phyloP scores from a whole-genome alignment of 2,888 invertebrate genomes.

The Aleiodes alternator region DNA sequence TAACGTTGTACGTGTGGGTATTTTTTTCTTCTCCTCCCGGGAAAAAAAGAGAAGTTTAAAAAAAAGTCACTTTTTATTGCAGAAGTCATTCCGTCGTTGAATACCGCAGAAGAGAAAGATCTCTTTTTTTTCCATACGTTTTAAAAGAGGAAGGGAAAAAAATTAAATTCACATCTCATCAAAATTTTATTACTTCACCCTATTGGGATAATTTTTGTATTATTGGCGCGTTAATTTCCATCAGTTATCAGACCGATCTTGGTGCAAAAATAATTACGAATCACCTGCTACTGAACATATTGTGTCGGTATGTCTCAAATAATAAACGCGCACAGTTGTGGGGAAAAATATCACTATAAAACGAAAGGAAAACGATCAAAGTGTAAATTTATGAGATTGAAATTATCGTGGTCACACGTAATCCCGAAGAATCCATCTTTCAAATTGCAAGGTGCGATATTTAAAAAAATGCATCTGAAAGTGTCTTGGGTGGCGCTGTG shows the following conservation, averaged over 20 bases:
- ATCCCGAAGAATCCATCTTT: constrained; percentile 55
- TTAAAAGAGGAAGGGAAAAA: constrained; percentile 25
- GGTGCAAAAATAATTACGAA: constrained; percentile 15
- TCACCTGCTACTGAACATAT: constrained; percentile 32
- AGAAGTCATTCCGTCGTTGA: constrained; percentile 21
- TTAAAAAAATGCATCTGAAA: constrained; percentile 27
- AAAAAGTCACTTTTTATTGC: constrained; percentile 10
- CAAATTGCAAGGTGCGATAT: constrained; percentile 58
- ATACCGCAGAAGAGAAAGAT: constrained; percentile 16
- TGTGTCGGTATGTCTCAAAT: constrained; percentile 15
- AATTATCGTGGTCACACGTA: constrained; percentile 59
- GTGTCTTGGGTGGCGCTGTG: constrained; percentile 47
- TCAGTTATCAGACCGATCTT: not conserved
- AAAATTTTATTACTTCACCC: constrained; percentile 14
- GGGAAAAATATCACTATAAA: constrained; percentile 13
- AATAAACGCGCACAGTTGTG: not conserved
- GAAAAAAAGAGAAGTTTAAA: constrained; percentile 5
- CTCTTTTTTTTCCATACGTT: constrained; percentile 13
- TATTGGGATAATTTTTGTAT: not conserved
- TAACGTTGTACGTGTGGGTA: constrained; percentile 43
- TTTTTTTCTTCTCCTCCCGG: constrained; percentile 36
- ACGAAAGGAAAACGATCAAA: constrained; percentile 16
- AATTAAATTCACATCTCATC: not conserved
- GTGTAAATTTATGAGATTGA: constrained; percentile 50
- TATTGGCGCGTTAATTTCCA: not conserved